Evolutionary conservation across 2,797 vertebrate genomes (phyloP).

Genomic region (Alcedo quadribrachys): DNA sequence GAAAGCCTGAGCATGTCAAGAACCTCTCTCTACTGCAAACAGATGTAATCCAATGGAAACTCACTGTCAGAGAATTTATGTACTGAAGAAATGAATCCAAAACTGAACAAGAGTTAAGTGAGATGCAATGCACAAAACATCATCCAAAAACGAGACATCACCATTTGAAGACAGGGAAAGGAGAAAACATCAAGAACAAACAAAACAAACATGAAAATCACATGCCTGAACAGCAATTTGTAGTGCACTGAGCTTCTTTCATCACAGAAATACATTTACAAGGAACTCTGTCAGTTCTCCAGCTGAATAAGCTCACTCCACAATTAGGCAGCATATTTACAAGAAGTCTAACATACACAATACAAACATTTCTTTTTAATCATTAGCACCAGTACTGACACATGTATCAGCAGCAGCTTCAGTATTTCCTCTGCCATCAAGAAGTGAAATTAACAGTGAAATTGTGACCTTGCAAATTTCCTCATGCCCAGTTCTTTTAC

Average conservation of each 20-base stretch:
- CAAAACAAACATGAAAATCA: neutral
- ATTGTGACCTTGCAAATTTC: neutral
- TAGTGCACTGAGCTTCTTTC: neutral
- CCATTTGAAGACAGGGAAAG: neutral
- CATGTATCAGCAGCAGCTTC: neutral
- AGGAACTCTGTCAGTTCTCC: neutral
- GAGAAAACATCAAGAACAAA: constrained; percentile 10
- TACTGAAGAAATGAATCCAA: neutral
- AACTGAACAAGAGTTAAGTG: neutral
- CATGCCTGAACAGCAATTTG: neutral
- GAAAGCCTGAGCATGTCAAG: neutral
- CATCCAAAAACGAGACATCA: neutral
- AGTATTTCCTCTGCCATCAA: neutral
- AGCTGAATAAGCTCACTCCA: neutral
- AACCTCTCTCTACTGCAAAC: neutral
- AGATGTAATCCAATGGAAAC: constrained; percentile 5
- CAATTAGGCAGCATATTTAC: neutral
- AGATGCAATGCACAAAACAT: neutral
- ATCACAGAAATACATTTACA: constrained; percentile 2
- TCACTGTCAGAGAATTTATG: neutral
- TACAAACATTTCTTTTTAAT: neutral
- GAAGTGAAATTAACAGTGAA: neutral
- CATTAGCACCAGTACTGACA: neutral
- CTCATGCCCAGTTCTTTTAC: neutral
- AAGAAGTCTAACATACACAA: neutral